Evolutionary conservation across 1,140 invertebrate species (phyloP).

Genomic region (Polyergus mexicanus): DNA sequence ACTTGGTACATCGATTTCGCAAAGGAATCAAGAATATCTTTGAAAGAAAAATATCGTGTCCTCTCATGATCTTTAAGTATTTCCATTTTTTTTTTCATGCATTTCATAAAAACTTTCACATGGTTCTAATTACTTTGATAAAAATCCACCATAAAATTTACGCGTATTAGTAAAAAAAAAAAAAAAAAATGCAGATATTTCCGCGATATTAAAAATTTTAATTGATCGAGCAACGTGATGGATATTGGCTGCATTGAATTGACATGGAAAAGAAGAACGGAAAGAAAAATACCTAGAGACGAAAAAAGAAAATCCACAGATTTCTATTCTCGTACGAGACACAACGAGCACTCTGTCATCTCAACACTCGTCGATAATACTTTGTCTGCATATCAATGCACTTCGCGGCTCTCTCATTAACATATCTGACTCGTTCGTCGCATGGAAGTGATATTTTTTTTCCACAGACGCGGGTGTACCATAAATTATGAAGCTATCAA

Average conservation of each 20-base stretch:
- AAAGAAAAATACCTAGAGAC: constrained; percentile 1
- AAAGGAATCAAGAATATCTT: not conserved
- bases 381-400: constrained; percentile 80
- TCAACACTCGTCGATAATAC: constrained; percentile 74
- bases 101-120: not conserved
- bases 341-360: constrained; percentile 74
- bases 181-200: not conserved
- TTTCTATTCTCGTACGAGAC: constrained; percentile 66
- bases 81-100: not conserved
- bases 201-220: not conserved
- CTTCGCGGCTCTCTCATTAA: constrained; percentile 64
- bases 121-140: not conserved
- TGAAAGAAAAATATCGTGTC: not conserved
- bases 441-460: constrained; percentile 36
- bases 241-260: not conserved
- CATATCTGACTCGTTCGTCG: constrained; percentile 54
- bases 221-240: not conserved
- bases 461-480: not conserved
- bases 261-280: not conserved
- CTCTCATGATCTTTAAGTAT: not conserved
- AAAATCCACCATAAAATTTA: constrained; percentile 14
- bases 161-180: not conserved
- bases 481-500: not conserved
- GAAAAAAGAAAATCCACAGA: constrained; percentile 44
- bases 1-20: constrained; percentile 21